phyloP scores from a whole-genome alignment of 2,113 vertebrate species.

The Chascanopsetta lugubris region DNA sequence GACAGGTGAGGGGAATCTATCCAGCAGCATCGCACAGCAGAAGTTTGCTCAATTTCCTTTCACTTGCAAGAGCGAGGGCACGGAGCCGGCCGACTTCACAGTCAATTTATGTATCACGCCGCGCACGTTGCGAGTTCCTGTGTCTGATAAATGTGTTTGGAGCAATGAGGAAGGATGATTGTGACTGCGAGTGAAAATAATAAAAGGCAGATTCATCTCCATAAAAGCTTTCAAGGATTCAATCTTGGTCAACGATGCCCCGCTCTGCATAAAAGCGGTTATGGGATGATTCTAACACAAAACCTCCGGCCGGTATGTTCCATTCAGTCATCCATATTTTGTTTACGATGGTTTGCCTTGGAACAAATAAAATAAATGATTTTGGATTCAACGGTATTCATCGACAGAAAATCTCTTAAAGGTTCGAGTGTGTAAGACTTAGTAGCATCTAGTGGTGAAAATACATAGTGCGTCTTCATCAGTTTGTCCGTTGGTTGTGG shows the following conservation, averaged over 20 bases:
- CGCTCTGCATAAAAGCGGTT: conserved; percentile 22
- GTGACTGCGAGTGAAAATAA: conserved; percentile 43
- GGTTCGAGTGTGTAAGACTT: no score
- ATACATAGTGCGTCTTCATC: no score
- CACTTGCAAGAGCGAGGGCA: conserved; percentile 11
- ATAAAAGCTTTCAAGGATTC: conserved; percentile 55
- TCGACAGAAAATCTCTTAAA: no score
- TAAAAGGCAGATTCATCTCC: conserved; percentile 56
- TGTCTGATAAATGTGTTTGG: conserved; percentile 62
- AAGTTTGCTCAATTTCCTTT: conserved; percentile 21
- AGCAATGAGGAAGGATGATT: conserved; percentile 35
- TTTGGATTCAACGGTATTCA: no score
- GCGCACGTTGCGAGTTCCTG: conserved; percentile 53
- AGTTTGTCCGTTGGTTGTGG: no score
- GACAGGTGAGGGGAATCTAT: conserved; percentile 20
- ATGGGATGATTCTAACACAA: conserved; percentile 15
- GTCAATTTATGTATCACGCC: conserved; percentile 59
- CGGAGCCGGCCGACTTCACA: conserved; percentile 24
- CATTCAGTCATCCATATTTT: conserved; percentile 12
- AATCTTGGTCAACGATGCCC: conserved; percentile 40
- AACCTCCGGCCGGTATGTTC: neutral
- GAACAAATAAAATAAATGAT: no score
- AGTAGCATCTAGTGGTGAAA: no score
- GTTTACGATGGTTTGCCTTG: neutral
- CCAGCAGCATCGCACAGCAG: conserved; percentile 11